Evolutionary conservation across 2,888 invertebrate species (phyloP).

Genomic region (Ophioninae sp.): DNA sequence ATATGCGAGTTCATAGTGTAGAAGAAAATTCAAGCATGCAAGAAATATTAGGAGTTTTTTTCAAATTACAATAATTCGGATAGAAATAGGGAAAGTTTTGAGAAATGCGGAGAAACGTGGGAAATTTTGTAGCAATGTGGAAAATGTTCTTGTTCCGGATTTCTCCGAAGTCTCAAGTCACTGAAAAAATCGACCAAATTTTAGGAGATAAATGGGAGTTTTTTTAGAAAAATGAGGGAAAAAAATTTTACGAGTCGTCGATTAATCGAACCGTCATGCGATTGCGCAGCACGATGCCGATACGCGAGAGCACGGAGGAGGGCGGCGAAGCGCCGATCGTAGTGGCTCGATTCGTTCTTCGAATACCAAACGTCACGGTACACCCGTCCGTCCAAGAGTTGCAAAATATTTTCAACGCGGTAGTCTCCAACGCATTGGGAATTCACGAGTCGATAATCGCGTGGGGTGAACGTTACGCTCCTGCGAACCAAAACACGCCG

Average conservation of each 20-base stretch:
- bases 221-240: too few relatives aligned
- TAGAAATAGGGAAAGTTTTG: too few relatives aligned
- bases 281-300: slow-evolving; percentile 53
- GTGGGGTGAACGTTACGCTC: slow-evolving; percentile 86
- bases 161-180: too few relatives aligned
- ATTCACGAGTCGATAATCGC: slow-evolving; percentile 88
- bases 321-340: slow-evolving; percentile 82
- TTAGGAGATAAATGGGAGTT: too few relatives aligned
- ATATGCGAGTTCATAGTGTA: too few relatives aligned
- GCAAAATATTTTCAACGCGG: slow-evolving; percentile 86
- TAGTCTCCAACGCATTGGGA: slow-evolving; percentile 86
- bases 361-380: slow-evolving; percentile 85
- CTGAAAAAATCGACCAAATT: too few relatives aligned
- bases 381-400: slow-evolving; percentile 87
- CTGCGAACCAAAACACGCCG: not conserved
- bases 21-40: too few relatives aligned
- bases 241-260: not conserved
- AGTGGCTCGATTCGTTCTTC: slow-evolving; percentile 84
- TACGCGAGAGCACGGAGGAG: slow-evolving; percentile 64
- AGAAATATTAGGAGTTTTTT: too few relatives aligned
- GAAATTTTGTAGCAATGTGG: too few relatives aligned
- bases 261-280: slow-evolving; percentile 13
- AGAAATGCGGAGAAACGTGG: too few relatives aligned
- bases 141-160: too few relatives aligned
- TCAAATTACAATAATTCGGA: too few relatives aligned